Evolutionary conservation across 1,140 invertebrate genomes (phyloP), one percentile per base, ranked within the genome.

Genomic region (Drosophila novamexicana): DNA sequence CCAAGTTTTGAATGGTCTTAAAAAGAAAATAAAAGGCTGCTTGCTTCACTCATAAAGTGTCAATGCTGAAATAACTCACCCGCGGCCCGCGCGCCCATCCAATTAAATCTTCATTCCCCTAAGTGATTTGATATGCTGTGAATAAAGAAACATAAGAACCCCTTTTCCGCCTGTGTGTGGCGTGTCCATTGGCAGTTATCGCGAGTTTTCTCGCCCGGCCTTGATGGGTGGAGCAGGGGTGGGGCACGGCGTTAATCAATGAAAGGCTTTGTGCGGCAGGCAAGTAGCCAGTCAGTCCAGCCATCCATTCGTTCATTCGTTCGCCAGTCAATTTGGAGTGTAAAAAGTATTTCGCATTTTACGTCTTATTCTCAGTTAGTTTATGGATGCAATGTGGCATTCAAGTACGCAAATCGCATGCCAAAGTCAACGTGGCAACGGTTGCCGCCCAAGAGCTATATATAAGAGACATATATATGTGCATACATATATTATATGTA

Each of bases 141-240:
- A 39, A 37, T 34, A 12, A 22, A 22, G 29, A 6, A n/a, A 14
- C 36, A 53, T 18, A 53, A 36, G 8, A 53, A 34, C 7, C 50
- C 14, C 39, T 29, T 59, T 49, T 39, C 9, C 14, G n/a, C 10
- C 9, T 56, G 12, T 36, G 18, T 29, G 65, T 82, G 67, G 81
- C 82, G 83, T 86, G 82, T 70, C 72, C 76, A 88, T 63, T 72
- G 83, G 72, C 82, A 86, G 79, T 86, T 88, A 86, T 86, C 79
- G 76, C 76, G 64, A 71, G 61, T 70, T 75, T 74, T 85, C 58
- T 82, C 79, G 82, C 82, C 83, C 77, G 77, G 83, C 63, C 76
- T 77, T 68, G 79, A 57, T 69, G 65, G 53, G 52, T 54, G 68
- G 63, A 40, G 22, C 37, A 37, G 59, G 58, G 63, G 45, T 10